Evolutionary conservation across 2,797 vertebrate species (phyloP).

Genomic region (Chelmon rostratus): DNA sequence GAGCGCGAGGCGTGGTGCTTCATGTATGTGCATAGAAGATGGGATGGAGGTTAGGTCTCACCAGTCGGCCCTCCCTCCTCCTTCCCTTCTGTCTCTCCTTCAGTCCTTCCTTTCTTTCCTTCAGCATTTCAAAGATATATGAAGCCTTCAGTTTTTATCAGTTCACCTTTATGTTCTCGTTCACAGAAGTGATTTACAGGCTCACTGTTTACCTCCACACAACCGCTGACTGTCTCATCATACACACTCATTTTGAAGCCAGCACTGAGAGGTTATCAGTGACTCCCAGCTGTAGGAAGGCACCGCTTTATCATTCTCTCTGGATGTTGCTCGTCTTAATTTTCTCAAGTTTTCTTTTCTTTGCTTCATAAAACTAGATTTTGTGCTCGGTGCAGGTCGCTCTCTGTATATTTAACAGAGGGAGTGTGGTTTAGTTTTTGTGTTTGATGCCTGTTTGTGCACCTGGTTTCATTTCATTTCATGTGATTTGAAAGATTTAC

Average conservation of each 20-base stretch:
- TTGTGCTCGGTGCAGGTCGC: not conserved
- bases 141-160: constrained; percentile 70
- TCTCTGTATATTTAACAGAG: constrained; percentile 17
- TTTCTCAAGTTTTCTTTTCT: not conserved
- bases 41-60: not conserved
- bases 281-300: not conserved
- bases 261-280: constrained; percentile 26
- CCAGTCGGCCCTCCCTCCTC: not conserved
- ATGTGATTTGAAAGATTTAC: constrained; percentile 54
- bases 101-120: constrained; percentile 36
- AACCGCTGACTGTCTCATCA: not conserved
- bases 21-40: not conserved
- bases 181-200: constrained; percentile 72
- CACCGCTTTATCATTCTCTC: constrained; percentile 19
- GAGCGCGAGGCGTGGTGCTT: not conserved
- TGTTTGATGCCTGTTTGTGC: constrained; percentile 27
- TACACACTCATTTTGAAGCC: constrained; percentile 12
- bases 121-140: constrained; percentile 66
- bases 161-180: constrained; percentile 70
- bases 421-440: constrained; percentile 20
- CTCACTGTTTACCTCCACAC: constrained; percentile 26
- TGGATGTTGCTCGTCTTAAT: not conserved
- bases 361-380: not conserved
- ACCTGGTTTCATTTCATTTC: constrained; percentile 47
- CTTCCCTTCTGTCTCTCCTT: constrained; percentile 38